Base-by-base conservation (phyloP, 2,113 vertebrate species). In the Percopsis transmontana region DNA sequence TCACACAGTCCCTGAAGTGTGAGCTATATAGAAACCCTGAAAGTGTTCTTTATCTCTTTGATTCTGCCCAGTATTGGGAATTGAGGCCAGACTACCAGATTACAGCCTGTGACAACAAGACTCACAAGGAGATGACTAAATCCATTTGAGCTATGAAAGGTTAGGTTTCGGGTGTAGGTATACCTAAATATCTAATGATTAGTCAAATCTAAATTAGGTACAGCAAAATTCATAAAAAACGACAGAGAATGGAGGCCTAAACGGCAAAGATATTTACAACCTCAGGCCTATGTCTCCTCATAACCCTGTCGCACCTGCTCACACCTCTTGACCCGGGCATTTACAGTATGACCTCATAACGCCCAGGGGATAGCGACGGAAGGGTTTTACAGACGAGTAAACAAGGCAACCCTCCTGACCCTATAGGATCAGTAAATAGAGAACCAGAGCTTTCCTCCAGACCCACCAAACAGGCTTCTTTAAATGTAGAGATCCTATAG, bases 401-500 rank as follows among this genome's bases (percentile, higher is more conserved):
- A 59, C 62, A 69, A 54, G 1, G 0, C 2, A 20, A 44, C 74
- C 61, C 61, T 64, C 63, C 69, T 42, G 12, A 6, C 3, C 42
- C 42, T 14, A 3, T 5, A 12, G 42, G 3, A 45, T 16, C 8
- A 10, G 55, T 38, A 27, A 70, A 15, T 38, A 39, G 39, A 71
- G 58, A 76, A 82, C 60, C 68, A 61, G 41, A 56, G 1, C 18
- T 15, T 20, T 59, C 42, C 33, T 38, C 13, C 42, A 40, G 13
- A 57, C 12, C 13, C 23, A 45, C 23, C 27, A 33, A 55, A 58
- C 56, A 21, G 56, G 56, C 33, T 16, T 5, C 14, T 18, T 39
- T n/a, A 41, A 20, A 5, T 11, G 20, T 58, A 10, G 38, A 42
- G 38, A 58, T 41, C 33, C 15, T 56, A 2, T 18, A 53, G 51